These are phyloP conservation scores for Cryptoblepharus egeriae DNA, from an alignment of 2,797 vertebrate genomes.

Conservation along the genomic window DNA sequence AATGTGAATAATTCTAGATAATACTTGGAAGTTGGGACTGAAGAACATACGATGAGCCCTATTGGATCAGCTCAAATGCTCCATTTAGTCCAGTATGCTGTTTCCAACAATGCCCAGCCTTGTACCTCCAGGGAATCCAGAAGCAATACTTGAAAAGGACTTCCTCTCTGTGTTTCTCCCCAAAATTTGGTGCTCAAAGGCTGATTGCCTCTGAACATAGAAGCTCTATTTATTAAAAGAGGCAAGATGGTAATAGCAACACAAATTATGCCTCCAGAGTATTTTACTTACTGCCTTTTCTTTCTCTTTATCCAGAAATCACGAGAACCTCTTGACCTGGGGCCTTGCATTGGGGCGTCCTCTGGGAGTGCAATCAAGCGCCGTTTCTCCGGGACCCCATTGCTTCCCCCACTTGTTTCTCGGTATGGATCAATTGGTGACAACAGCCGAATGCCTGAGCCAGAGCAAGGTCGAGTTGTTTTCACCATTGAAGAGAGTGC, in stretches of 20 bases:
- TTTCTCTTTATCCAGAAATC: slow-evolving; percentile 64
- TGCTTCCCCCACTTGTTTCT: slow-evolving; percentile 80
- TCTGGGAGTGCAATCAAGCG: slow-evolving; percentile 73
- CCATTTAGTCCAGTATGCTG: background rate
- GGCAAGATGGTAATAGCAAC: background rate
- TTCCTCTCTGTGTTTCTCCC: too few species aligned
- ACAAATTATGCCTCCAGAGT: too few species aligned
- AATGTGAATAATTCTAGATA: background rate
- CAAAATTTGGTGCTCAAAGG: too few species aligned
- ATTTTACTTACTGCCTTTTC: background rate
- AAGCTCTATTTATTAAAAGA: background rate
- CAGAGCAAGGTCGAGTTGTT: slow-evolving; percentile 76
- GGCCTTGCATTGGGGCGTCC: slow-evolving; percentile 31
- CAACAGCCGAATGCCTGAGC: slow-evolving; percentile 60
- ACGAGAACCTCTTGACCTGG: slow-evolving; percentile 69
- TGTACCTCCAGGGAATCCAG: background rate
- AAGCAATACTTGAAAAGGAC: background rate
- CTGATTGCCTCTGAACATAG: background rate
- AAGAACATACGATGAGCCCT: too few species aligned
- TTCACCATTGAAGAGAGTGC: slow-evolving; percentile 79
- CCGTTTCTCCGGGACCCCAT: slow-evolving; percentile 82
- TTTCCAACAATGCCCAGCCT: background rate
- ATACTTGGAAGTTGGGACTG: background rate
- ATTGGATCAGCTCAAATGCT: background rate
- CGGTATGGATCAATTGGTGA: slow-evolving; percentile 76